phyloP scores from a whole-genome alignment of 2,888 invertebrate genomes.

The Apantesis nais region DNA sequence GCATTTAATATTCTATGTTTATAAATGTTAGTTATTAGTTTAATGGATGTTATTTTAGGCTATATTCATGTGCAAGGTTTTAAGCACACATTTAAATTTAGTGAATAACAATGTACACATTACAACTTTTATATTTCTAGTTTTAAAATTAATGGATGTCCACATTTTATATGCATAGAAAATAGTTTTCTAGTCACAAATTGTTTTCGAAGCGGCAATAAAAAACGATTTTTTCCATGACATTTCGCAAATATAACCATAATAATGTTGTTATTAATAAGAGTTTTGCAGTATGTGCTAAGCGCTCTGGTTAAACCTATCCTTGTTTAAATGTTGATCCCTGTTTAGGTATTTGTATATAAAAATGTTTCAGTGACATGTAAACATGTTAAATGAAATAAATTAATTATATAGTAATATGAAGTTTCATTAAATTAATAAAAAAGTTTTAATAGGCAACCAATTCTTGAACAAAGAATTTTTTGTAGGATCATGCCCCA shows the following conservation, averaged over 20 bases:
- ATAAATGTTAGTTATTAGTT: constrained; percentile 37
- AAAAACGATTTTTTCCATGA: constrained; percentile 45
- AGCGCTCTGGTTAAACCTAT: constrained; percentile 55
- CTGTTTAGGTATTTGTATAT: constrained; percentile 62
- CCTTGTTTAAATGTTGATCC: constrained; percentile 63
- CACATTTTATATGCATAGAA: constrained; percentile 45
- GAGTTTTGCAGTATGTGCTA: constrained; percentile 38
- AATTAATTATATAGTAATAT: constrained; percentile 48
- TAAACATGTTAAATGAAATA: constrained; percentile 55
- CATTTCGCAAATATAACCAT: constrained; percentile 34
- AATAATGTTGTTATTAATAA: constrained; percentile 26
- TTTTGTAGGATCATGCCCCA: background rate
- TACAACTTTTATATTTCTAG: constrained; percentile 43
- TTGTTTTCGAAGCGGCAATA: constrained; percentile 31
- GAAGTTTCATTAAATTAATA: constrained; percentile 24
- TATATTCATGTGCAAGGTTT: constrained; percentile 27
- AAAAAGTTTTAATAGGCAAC: background rate
- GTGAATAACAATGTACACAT: constrained; percentile 3
- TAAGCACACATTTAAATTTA: constrained; percentile 13
- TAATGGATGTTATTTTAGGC: constrained; percentile 31
- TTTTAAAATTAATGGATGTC: constrained; percentile 42
- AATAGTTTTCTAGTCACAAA: constrained; percentile 55
- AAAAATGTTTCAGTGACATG: constrained; percentile 50
- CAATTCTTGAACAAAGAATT: background rate
- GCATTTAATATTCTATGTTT: constrained; percentile 50